phyloP scores from a whole-genome alignment of 35 echinoderm and acorn worm species.

The Apostichopus parvimensis region DNA sequence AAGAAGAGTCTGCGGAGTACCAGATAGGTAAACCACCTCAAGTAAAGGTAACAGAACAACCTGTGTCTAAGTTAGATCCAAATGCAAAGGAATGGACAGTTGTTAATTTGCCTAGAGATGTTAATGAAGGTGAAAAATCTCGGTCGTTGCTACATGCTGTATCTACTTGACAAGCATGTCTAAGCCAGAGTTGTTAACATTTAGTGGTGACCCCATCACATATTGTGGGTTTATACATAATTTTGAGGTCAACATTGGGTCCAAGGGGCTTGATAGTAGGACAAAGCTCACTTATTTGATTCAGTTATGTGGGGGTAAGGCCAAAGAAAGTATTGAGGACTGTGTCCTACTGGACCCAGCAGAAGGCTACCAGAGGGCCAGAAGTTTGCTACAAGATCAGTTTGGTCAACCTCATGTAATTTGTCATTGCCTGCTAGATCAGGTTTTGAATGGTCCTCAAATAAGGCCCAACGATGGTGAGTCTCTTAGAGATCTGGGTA shows the following conservation, averaged over 20 bases:
- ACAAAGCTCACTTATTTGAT: conserved; percentile 48
- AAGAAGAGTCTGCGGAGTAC: too few species aligned
- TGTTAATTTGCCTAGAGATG: too few species aligned
- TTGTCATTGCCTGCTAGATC: neutral
- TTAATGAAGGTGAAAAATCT: too few species aligned
- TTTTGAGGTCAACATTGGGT: conserved; percentile 38
- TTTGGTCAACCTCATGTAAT: conserved; percentile 47
- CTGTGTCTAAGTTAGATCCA: too few species aligned
- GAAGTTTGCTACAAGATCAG: conserved; percentile 22
- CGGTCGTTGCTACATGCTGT: neutral
- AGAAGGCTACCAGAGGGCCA: too few species aligned
- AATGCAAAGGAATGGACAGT: too few species aligned
- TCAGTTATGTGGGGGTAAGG: conserved; percentile 56
- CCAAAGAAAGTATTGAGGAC: conserved; percentile 36
- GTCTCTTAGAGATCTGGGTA: neutral
- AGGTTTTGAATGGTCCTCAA: neutral
- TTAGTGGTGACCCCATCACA: conserved; percentile 35
- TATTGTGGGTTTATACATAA: conserved; percentile 44
- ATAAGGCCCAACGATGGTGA: conserved; percentile 11
- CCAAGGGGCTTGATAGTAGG: conserved; percentile 16
- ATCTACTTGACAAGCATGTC: conserved; percentile 47
- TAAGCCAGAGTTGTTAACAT: conserved; percentile 41
- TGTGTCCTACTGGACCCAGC: too few species aligned
- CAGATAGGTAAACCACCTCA: too few species aligned
- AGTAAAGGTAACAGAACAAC: too few species aligned